Evolutionary conservation across 2,113 vertebrate species (phyloP).

Genomic region (Chunga burmeisteri): DNA sequence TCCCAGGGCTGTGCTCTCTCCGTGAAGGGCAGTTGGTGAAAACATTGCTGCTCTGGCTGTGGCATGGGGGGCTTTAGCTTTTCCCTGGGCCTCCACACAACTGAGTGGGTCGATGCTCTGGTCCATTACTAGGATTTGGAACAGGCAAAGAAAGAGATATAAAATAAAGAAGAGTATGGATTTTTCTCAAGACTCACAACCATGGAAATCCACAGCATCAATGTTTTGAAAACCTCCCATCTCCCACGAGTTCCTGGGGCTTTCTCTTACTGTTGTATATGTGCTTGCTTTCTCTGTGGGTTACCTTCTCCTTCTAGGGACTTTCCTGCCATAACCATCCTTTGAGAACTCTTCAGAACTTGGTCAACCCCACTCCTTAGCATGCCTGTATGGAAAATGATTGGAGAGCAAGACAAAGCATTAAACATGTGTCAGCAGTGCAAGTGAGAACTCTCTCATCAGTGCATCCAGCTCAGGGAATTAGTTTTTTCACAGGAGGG

Average conservation of each 20-base stretch:
- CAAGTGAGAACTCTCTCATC: neutral
- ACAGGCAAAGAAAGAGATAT: neutral
- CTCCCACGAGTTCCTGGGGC: neutral
- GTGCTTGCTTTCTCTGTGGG: neutral
- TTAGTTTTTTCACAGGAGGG: neutral
- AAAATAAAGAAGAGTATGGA: neutral
- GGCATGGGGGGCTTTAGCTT: neutral
- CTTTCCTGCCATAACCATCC: neutral
- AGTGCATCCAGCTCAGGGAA: neutral
- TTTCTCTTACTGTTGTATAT: neutral
- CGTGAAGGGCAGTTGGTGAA: neutral
- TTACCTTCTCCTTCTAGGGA: neutral
- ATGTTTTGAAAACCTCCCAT: neutral
- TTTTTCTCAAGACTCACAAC: neutral
- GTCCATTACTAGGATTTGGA: neutral
- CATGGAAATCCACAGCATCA: neutral
- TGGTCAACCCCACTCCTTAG: neutral
- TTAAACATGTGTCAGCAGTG: neutral
- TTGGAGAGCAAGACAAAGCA: neutral
- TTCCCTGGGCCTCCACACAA: neutral
- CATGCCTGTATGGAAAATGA: neutral
- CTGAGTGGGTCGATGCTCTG: neutral
- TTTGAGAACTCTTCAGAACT: neutral
- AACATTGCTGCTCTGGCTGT: neutral
- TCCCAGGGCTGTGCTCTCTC: neutral